phyloP scores from a whole-genome alignment of 2,888 invertebrate species.

The Clitarchus hookeri region DNA sequence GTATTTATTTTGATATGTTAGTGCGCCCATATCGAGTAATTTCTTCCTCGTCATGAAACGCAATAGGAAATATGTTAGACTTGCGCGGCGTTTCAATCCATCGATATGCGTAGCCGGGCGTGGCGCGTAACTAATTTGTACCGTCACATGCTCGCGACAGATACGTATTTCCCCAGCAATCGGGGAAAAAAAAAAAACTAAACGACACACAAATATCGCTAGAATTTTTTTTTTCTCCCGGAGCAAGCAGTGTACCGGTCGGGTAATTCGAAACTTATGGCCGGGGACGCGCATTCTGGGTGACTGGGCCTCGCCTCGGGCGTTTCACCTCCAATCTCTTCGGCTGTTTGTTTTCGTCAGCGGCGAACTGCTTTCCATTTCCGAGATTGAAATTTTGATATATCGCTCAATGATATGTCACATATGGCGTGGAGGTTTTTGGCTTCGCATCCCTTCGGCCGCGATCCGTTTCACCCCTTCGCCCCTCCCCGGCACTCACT shows the following conservation, averaged over 20 bases:
- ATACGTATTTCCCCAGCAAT: no score
- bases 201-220: not conserved
- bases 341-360: not conserved
- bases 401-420: not conserved
- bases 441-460: not conserved
- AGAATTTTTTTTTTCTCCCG: not conserved
- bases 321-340: not conserved
- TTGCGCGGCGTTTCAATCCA: not conserved
- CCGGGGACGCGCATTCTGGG: not conserved
- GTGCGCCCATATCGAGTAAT: no score
- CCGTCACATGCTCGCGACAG: no score
- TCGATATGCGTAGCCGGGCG: no score
- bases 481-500: not conserved
- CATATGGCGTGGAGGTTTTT: slow-evolving; percentile 2
- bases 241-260: no score
- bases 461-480: not conserved
- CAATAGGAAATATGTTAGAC: not conserved
- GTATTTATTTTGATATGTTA: no score
- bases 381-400: not conserved
- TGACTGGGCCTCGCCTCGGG: not conserved
- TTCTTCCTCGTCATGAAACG: no score
- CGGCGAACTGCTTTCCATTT: not conserved
- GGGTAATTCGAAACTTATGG: not conserved
- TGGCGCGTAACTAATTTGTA: no score
- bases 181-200: no score